A percentile compares a stretch with the other conserved stretches of the same genome.
Evolutionary conservation across 2,888 invertebrate genomes (phyloP).

Genomic region (Hyles lineata): DNA sequence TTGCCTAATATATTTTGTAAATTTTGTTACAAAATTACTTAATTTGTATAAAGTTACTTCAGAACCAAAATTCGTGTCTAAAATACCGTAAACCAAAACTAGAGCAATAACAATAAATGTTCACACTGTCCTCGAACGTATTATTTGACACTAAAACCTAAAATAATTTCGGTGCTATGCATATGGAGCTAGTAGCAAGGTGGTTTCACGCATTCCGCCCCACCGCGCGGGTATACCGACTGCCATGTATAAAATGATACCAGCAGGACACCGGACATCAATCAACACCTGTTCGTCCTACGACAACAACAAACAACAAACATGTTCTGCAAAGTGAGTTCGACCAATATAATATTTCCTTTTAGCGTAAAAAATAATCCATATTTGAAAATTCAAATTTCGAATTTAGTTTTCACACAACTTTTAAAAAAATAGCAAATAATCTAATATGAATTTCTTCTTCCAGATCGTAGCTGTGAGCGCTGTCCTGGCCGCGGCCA

Average conservation of each 20-base stretch:
- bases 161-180: slow-evolving; percentile 23
- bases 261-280: slow-evolving; percentile 43
- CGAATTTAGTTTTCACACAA: background rate
- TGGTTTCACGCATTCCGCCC: slow-evolving; percentile 42
- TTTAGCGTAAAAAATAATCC: background rate
- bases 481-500: slow-evolving; percentile 73
- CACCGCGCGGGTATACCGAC: slow-evolving; percentile 8
- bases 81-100: too few relatives aligned
- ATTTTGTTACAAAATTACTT: too few relatives aligned
- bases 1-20: too few relatives aligned
- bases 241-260: slow-evolving; percentile 45
- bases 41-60: too few relatives aligned
- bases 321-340: slow-evolving; percentile 57
- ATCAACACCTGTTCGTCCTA: slow-evolving; percentile 44
- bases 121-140: too few relatives aligned
- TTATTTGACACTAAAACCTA: background rate
- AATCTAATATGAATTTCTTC: slow-evolving; percentile 13
- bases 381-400: background rate
- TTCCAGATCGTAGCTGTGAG: slow-evolving; percentile 72
- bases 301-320: slow-evolving; percentile 38
- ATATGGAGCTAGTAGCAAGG: slow-evolving; percentile 51
- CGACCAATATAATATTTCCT: background rate
- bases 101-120: too few relatives aligned
- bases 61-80: too few relatives aligned
- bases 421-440: background rate